These are phyloP conservation scores for Eleginops maclovinus DNA, from an alignment of 2,113 vertebrate genomes.

Conservation along the genomic window DNA sequence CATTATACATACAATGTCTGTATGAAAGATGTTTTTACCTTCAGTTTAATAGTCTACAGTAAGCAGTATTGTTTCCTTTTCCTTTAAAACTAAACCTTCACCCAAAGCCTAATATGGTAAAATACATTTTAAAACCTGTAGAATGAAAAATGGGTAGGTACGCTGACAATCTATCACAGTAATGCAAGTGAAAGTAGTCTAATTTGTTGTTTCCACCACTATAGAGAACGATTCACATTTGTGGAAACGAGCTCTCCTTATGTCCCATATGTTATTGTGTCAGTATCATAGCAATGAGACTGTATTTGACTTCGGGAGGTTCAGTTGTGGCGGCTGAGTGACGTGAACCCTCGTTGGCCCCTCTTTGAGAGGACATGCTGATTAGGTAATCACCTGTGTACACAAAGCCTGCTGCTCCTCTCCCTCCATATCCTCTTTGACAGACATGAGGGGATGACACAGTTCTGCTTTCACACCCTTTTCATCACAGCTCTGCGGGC, in stretches of 20 bases:
- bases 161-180: not conserved
- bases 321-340: conserved; percentile 72
- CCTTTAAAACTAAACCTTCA: too few species aligned
- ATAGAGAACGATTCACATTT: conserved; percentile 14
- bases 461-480: conserved; percentile 73
- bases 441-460: conserved; percentile 76
- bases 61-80: too few species aligned
- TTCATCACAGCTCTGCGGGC: conserved; percentile 65
- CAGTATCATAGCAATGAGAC: conserved; percentile 64
- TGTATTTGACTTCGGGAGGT: conserved; percentile 69
- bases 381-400: conserved; percentile 87
- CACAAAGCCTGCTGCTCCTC: conserved; percentile 76
- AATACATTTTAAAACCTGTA: too few species aligned
- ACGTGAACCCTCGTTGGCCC: conserved; percentile 82
- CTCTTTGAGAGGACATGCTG: conserved; percentile 77
- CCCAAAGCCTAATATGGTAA: too few species aligned
- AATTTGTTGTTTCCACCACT: conserved; percentile 5
- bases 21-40: too few species aligned
- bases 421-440: conserved; percentile 73
- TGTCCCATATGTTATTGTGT: conserved; percentile 37
- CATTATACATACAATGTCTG: too few species aligned
- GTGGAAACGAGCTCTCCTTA: not conserved
- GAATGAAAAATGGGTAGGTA: not conserved
- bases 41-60: too few species aligned
- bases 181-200: not conserved